Evolutionary conservation across 1,140 invertebrate species (phyloP).

Genomic region (Aphaenogaster rudis): DNA sequence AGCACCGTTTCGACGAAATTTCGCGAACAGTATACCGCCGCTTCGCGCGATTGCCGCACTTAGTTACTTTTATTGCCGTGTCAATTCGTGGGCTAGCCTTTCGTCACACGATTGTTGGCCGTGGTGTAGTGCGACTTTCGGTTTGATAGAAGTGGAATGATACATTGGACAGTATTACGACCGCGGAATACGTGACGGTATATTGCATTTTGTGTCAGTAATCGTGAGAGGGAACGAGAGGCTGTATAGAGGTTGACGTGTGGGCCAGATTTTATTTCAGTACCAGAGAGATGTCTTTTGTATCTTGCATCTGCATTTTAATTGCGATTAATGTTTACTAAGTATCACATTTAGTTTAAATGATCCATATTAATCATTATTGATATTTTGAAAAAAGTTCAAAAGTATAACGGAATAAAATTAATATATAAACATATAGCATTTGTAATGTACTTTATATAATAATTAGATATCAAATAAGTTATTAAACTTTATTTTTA

Average conservation of each 20-base stretch:
- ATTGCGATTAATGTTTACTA: neutral
- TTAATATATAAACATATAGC: neutral
- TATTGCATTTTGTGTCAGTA: conserved; percentile 39
- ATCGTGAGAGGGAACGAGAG: conserved; percentile 7
- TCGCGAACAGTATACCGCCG: conserved; percentile 42
- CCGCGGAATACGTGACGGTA: conserved; percentile 9
- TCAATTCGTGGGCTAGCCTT: conserved; percentile 49
- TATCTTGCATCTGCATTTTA: neutral
- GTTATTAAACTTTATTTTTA: neutral
- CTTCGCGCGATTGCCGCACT: conserved; percentile 57
- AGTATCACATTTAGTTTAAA: neutral
- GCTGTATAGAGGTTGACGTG: neutral
- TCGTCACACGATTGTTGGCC: conserved; percentile 46
- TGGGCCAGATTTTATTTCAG: conserved; percentile 1
- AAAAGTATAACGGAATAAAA: neutral
- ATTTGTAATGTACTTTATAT: neutral
- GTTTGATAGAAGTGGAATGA: conserved; percentile 31
- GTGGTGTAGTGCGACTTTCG: conserved; percentile 20
- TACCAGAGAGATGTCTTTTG: neutral
- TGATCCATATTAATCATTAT: neutral
- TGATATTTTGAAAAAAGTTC: neutral
- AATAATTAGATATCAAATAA: neutral
- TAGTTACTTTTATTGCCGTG: conserved; percentile 60
- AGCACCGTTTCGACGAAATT: conserved; percentile 51
- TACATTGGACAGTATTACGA: conserved; percentile 39